A percentile compares a stretch with the other conserved stretches of the same genome.
Conservation (phyloP, 2,888 invertebrate species). For the Macrosiphum euphorbiae region DNA sequence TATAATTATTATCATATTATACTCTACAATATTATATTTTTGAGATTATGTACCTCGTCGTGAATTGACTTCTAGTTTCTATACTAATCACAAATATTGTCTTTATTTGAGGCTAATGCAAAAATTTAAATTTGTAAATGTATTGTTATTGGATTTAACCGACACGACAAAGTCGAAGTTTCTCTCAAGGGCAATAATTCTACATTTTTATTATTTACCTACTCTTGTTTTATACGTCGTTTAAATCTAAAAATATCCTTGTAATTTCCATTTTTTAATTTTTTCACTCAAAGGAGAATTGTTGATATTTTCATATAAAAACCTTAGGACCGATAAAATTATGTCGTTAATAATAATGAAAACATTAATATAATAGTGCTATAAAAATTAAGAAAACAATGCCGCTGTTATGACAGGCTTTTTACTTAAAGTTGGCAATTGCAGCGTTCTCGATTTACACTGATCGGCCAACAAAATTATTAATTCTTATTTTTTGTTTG, state of each 20-base stretch:
- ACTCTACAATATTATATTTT: no score
- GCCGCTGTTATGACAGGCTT: neutral
- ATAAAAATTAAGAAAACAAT: neutral
- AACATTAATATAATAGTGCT: neutral
- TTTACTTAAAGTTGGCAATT: neutral
- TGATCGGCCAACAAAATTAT: neutral
- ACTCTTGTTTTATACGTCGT: neutral
- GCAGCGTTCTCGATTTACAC: neutral
- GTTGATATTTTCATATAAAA: neutral
- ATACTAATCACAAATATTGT: no score
- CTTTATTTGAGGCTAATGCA: no score
- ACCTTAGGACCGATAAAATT: neutral
- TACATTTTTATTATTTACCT: neutral
- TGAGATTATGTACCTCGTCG: no score
- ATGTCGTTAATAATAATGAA: neutral
- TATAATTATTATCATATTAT: no score
- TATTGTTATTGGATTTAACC: no score
- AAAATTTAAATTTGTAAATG: no score
- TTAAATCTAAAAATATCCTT: neutral
- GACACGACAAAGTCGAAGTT: neutral
- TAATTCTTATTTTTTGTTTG: neutral
- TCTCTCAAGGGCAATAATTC: neutral
- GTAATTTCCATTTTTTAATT: neutral
- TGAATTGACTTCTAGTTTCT: no score
- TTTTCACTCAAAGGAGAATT: no score